Evolutionary conservation across 2,797 vertebrate genomes (phyloP), one percentile per base, ranked within the genome.

Genomic region (Pempheris klunzingeri): DNA sequence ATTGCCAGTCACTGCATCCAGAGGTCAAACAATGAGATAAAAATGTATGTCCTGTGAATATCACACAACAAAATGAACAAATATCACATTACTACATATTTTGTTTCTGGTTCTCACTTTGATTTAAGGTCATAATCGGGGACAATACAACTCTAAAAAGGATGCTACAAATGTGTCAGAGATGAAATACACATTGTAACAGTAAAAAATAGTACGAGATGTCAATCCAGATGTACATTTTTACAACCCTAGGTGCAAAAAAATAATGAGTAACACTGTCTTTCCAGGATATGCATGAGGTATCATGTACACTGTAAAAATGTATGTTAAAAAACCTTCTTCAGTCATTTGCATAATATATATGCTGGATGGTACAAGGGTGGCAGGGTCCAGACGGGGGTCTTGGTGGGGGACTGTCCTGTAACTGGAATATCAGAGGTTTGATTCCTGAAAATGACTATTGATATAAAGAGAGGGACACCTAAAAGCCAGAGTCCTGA

Each of bases 41-140:
- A 47, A n/a, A 43, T 7, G 15, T 36, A 50, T n/a, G 1, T n/a
- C 65, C 46, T 24, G 62, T 38, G 47, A 57, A 72, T 38, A 49
- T 24, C 38, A 65, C 46, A 78, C 32, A 59, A 41, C 32, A 69
- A 61, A 67, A 68, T 26, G 2, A 54, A 50, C 28, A 79, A 79
- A 74, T 43, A 41, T 41, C 5, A 63, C 66, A 66, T 78, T 44
- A 83, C n/a, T 76, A 83, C 84, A 72, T 62, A 66, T 8, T 26
- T n/a, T 22, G 46, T 36, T 65, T 50, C 14, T 55, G 34, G 36
- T 11, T 36, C 22, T 72, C 47, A 36, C 26, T 47, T n/a, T 34
- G 24, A 54, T 47, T 52, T 11, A 8, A 22, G 18, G 18, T 50
- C 18, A 32, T 6, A 28, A 30, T 2, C 34, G 24, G n/a, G 67